These are phyloP conservation scores for Enteromius mattozi DNA, from an alignment of 2,797 vertebrate species.

Conservation along the genomic window DNA sequence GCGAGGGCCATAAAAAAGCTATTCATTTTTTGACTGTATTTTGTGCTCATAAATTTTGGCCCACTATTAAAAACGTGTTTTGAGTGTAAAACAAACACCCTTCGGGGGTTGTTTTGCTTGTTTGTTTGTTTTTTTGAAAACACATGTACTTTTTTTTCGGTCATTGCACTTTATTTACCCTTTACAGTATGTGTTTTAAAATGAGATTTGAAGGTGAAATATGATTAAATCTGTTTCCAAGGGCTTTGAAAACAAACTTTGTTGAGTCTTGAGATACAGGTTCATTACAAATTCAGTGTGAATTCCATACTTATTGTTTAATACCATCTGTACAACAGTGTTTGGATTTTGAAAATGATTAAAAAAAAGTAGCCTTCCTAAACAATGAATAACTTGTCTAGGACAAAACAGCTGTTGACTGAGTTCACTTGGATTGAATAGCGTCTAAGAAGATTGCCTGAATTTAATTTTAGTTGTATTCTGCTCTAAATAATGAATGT, in stretches of 20 bases:
- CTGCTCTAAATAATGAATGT: constrained; percentile 28
- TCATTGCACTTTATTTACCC: constrained; percentile 25
- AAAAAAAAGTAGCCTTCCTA: background rate
- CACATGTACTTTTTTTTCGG: background rate
- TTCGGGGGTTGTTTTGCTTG: background rate
- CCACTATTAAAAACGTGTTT: constrained; percentile 26
- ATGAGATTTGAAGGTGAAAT: constrained; percentile 14
- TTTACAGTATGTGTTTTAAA: constrained; percentile 39
- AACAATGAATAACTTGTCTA: constrained; percentile 14
- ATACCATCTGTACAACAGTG: background rate
- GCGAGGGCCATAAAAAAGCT: background rate
- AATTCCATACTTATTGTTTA: background rate
- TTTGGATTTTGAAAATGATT: background rate
- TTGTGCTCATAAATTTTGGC: constrained; percentile 23
- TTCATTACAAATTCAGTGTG: constrained; percentile 5
- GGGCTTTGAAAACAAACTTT: constrained; percentile 44
- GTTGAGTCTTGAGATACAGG: constrained; percentile 41
- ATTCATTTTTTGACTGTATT: background rate
- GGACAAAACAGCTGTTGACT: constrained; percentile 23
- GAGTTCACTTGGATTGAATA: constrained; percentile 20
- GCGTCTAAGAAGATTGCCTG: constrained; percentile 12
- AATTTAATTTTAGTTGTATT: constrained; percentile 25
- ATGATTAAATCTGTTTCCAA: constrained; percentile 46
- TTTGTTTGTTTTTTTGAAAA: background rate
- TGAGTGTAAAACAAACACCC: constrained; percentile 3